Conservation (phyloP, 2,113 vertebrate genomes). For the Hippocampus comes region DNA sequence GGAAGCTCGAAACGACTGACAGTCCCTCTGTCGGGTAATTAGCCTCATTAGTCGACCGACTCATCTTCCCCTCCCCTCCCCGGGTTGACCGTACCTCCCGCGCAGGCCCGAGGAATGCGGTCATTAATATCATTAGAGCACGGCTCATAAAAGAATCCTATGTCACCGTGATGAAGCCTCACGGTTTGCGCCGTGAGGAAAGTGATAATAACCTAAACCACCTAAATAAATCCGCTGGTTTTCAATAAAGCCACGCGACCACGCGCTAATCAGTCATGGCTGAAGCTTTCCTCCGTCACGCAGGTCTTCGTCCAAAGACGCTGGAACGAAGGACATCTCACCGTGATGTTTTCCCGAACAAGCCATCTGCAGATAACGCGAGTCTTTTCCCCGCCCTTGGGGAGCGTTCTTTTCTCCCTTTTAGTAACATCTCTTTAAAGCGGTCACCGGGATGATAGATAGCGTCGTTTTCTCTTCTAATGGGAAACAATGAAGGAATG, state of each 20-base stretch:
- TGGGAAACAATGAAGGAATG: neutral
- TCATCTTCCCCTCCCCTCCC: constrained; percentile 37
- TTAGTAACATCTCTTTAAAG: constrained; percentile 2
- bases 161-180: constrained; percentile 43
- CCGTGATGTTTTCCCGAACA: neutral
- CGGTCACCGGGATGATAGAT: constrained; percentile 4
- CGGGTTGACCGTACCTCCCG: constrained; percentile 27
- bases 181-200: constrained; percentile 9
- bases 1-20: constrained; percentile 46
- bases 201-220: constrained; percentile 14
- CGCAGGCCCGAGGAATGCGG: constrained; percentile 33
- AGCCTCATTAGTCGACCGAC: constrained; percentile 56
- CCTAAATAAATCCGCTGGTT: neutral
- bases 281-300: neutral
- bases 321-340: neutral
- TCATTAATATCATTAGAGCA: constrained; percentile 53
- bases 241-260: constrained; percentile 33
- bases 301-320: neutral
- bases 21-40: constrained; percentile 58
- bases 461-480: constrained; percentile 3
- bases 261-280: constrained; percentile 9
- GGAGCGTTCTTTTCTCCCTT: neutral
- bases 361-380: neutral
- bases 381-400: neutral
- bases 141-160: constrained; percentile 57